Base-by-base conservation (phyloP, 2,888 invertebrate species). In the Tipula helvola region DNA sequence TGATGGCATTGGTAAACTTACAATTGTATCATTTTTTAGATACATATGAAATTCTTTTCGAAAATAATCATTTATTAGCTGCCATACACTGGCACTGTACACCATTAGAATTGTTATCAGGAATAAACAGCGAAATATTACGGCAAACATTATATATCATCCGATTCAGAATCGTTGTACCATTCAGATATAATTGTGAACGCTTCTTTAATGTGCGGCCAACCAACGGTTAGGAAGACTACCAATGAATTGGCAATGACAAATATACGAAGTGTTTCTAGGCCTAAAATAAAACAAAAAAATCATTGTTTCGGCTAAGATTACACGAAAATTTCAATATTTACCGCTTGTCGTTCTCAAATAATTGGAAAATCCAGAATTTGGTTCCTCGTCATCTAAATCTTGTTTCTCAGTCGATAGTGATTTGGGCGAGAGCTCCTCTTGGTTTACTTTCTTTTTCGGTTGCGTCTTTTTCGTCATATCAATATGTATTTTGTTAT, bases 261-360 rank as follows among this genome's bases (percentile, higher is more conserved):
- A 90, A 96, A 96, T n/a, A 96, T 91, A 91, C 95, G 95, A 94
- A 96, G 94, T 91, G 95, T 95, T 89, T 95, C 95, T 88, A 95
- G 90, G 88, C 93, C 92, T 88, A 94, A 93, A 88, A 91, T 83
- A 36, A 28, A 28, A 28, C 2, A 28, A 28, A 28, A 39, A 44
- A 44, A 44, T 44, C 10, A 44, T 44, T 44, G 3, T 5, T 44
- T 10, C 12, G 10, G 7, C 12, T 44, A 12, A 39, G 39, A 39
- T 39, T 7, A 39, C 3, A 13, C 12, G 13, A 36, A 3, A 36
- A 84, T 4, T n/a, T 44, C 10, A 44, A 42, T 86, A 87, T 52
- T 36, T 36, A 91, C 91, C 91, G 89, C 91, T 90, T 88, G 90
- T 88, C 44, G 91, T 91, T 85, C 91, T 89, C 83, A 91, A 87